phyloP scores from a whole-genome alignment of 2,888 invertebrate species.

The Temnothorax rugatulus region DNA sequence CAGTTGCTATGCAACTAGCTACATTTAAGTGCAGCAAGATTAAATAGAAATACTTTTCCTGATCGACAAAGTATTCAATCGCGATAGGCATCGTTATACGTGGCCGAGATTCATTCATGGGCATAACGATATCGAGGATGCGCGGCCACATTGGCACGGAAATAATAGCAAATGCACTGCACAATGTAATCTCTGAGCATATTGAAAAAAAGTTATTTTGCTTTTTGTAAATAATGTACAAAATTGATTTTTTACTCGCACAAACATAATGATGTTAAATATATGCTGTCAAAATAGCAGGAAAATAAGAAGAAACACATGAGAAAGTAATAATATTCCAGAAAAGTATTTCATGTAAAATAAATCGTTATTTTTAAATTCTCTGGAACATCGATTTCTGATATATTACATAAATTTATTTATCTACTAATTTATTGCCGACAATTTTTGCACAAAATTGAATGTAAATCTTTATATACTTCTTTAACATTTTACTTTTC shows the following conservation, averaged over 20 bases:
- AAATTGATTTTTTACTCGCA: background rate
- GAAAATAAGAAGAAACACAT: background rate
- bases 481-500: background rate
- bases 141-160: background rate
- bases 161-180: background rate
- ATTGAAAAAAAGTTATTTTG: background rate
- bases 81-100: background rate
- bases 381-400: background rate
- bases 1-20: background rate
- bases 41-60: conserved; percentile 10
- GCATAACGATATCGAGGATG: background rate
- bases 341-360: background rate
- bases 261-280: background rate
- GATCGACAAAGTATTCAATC: conserved; percentile 4
- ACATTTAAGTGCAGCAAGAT: background rate
- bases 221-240: background rate
- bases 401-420: background rate
- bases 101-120: background rate
- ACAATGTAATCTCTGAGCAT: background rate
- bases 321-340: background rate
- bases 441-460: background rate
- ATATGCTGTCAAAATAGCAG: background rate
- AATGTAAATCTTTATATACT: background rate
- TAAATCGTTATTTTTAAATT: background rate
- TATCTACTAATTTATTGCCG: background rate